These are phyloP conservation scores for Glareola pratincola DNA, from an alignment of 2,113 vertebrate species.

Conservation along the genomic window DNA sequence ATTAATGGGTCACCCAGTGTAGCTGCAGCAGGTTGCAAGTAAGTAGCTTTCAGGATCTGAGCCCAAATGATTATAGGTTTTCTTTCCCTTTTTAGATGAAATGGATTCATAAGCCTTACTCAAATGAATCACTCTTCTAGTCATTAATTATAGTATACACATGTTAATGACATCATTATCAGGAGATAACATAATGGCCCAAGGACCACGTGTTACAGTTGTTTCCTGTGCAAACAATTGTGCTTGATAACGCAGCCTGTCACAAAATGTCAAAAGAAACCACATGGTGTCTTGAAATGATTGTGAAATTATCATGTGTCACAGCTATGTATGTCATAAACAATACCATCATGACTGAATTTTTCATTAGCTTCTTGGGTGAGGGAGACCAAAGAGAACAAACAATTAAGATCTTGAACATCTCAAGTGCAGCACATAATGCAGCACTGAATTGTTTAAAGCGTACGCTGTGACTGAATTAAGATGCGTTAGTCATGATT, in stretches of 20 bases:
- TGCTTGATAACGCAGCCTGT: constrained; percentile 58
- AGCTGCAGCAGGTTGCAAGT: constrained; percentile 48
- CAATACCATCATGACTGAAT: constrained; percentile 37
- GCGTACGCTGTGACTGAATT: neutral
- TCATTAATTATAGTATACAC: constrained; percentile 71
- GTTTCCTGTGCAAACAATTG: constrained; percentile 67
- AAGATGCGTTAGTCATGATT: neutral
- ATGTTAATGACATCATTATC: constrained; percentile 69
- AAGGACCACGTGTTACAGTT: constrained; percentile 46
- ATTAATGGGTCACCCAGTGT: constrained; percentile 46
- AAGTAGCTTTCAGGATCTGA: constrained; percentile 58
- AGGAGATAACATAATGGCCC: constrained; percentile 63
- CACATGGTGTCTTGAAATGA: constrained; percentile 50
- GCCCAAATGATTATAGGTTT: constrained; percentile 58
- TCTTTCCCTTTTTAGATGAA: constrained; percentile 58
- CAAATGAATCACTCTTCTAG: constrained; percentile 46
- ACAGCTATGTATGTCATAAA: constrained; percentile 44
- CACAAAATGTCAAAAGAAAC: constrained; percentile 61
- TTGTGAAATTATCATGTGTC: constrained; percentile 64
- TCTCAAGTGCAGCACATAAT: neutral
- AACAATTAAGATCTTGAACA: constrained; percentile 21
- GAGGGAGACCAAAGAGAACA: neutral
- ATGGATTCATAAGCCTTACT: constrained; percentile 54
- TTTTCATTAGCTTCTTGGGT: constrained; percentile 28
- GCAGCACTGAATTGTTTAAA: constrained; percentile 7